Evolutionary conservation across 2,888 invertebrate genomes (phyloP).

Genomic region (Hanleya hanleyi): DNA sequence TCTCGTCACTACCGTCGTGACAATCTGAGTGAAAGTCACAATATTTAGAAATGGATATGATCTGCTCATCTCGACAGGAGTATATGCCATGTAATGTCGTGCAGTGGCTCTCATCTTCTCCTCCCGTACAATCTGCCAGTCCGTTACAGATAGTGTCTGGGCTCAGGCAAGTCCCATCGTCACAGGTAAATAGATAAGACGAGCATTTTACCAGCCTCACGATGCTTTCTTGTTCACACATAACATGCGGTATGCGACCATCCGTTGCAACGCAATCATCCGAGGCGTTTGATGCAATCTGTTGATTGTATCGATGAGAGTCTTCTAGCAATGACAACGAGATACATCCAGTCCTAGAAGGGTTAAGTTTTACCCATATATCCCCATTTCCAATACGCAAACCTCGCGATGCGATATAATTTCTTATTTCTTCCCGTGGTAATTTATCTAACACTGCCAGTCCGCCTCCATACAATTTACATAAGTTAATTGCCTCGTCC

Average conservation of each 20-base stretch:
- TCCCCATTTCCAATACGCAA: neutral
- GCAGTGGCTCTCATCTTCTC: neutral
- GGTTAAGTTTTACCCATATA: neutral
- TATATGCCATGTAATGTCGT: neutral
- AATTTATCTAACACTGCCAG: neutral
- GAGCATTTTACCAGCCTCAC: neutral
- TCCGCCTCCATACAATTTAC: neutral
- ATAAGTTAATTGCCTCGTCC: neutral
- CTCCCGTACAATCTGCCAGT: neutral
- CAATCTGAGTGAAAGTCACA: constrained; percentile 1
- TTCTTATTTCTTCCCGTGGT: neutral
- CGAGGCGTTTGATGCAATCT: neutral
- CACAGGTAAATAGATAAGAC: neutral
- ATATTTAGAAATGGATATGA: neutral
- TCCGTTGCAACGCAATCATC: neutral
- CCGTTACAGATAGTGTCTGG: neutral
- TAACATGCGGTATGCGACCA: neutral
- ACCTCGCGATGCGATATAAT: neutral
- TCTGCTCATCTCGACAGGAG: neutral
- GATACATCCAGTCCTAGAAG: neutral
- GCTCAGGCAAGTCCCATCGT: neutral
- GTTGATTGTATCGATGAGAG: too few species aligned
- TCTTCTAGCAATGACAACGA: neutral
- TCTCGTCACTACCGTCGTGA: neutral
- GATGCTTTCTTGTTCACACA: neutral